Evolutionary conservation across 2,888 invertebrate genomes (phyloP).

Genomic region (Molanna angustata): DNA sequence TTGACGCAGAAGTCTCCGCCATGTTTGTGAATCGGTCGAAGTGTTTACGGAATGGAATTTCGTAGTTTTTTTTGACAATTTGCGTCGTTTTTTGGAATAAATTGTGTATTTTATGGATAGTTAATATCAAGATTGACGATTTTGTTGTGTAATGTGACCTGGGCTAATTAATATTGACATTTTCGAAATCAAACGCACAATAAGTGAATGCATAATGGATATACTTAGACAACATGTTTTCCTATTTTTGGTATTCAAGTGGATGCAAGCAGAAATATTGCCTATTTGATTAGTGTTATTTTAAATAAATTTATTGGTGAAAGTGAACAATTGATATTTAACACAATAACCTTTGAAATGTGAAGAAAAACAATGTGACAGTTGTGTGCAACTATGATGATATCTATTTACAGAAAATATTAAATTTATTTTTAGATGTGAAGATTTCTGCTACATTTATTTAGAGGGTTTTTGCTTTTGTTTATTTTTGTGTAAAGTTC

Average conservation of each 20-base stretch:
- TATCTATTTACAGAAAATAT: slow-evolving; percentile 19
- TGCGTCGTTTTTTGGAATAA: slow-evolving; percentile 1
- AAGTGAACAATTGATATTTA: too few species aligned
- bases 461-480: slow-evolving; percentile 9
- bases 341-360: background rate
- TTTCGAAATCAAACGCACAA: too few species aligned
- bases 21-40: slow-evolving; percentile 21
- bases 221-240: slow-evolving; percentile 28
- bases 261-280: too few species aligned
- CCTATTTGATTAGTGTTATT: too few species aligned
- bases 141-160: too few species aligned
- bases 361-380: slow-evolving; percentile 23
- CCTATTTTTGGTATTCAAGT: slow-evolving; percentile 22
- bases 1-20: slow-evolving; percentile 17
- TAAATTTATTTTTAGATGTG: slow-evolving; percentile 24
- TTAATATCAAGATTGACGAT: background rate
- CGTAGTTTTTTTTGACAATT: slow-evolving; percentile 5
- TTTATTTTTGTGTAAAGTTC: slow-evolving; percentile 9
- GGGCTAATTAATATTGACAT: too few species aligned
- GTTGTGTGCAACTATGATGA: slow-evolving; percentile 10
- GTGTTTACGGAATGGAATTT: slow-evolving; percentile 23
- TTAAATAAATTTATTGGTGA: too few species aligned
- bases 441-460: slow-evolving; percentile 8
- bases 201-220: slow-evolving; percentile 20
- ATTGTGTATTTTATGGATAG: slow-evolving; percentile 2